Percentiles rank a stretch among this genome's conserved stretches.
Conservation (phyloP, 2,113 vertebrate genomes). For the Austrofundulus limnaeus region DNA sequence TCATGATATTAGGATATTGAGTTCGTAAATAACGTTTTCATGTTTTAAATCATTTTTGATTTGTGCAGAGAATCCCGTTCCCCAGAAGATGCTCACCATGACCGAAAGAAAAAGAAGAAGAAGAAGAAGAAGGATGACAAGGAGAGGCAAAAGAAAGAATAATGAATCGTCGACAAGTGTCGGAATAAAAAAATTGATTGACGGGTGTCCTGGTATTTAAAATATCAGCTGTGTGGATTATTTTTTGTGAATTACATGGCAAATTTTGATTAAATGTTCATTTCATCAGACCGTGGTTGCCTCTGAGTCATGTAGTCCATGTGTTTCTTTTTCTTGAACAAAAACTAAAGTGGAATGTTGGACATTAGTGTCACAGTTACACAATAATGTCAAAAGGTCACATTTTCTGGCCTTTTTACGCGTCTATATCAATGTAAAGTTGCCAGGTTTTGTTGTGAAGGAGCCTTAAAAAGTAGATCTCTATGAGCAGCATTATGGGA, state of each 20-base stretch:
- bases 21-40: too few relatives aligned
- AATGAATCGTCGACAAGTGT: background rate
- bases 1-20: too few relatives aligned
- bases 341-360: slow-evolving; percentile 44
- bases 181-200: background rate
- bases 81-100: slow-evolving; percentile 80
- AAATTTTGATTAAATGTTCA: too few relatives aligned
- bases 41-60: background rate
- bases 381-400: slow-evolving; percentile 50
- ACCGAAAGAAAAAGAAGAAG: slow-evolving; percentile 83
- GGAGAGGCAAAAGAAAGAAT: slow-evolving; percentile 51
- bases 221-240: background rate
- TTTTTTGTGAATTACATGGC: too few relatives aligned
- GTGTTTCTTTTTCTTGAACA: background rate
- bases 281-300: too few relatives aligned
- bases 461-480: too few relatives aligned
- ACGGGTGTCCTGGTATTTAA: background rate
- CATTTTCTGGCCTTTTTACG: too few relatives aligned
- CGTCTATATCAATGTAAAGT: too few relatives aligned
- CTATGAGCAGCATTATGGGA: too few relatives aligned
- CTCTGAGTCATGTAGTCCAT: background rate
- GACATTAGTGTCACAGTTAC: slow-evolving; percentile 27
- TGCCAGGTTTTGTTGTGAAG: too few relatives aligned
- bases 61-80: slow-evolving; percentile 80
- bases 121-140: slow-evolving; percentile 61